These are phyloP conservation scores for Delichon dasypus DNA, from an alignment of 2,797 vertebrate species.

Conservation along the genomic window DNA sequence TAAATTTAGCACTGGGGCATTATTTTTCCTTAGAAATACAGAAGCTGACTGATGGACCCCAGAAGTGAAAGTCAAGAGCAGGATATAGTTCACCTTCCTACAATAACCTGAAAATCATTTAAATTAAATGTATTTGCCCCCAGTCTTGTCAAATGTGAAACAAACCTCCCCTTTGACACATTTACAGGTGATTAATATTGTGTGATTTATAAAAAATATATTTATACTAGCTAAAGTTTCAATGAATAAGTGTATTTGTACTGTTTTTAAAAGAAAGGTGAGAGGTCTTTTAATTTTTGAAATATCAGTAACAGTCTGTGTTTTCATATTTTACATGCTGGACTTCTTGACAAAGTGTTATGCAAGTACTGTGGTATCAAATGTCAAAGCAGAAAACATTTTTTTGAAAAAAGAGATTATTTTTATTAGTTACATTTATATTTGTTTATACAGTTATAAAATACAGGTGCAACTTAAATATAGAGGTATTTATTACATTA, in stretches of 20 bases:
- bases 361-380: background rate
- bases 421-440: background rate
- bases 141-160: background rate
- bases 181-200: background rate
- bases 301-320: background rate
- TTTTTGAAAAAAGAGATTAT: background rate
- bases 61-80: background rate
- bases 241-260: background rate
- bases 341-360: background rate
- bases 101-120: background rate
- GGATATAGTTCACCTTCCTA: background rate
- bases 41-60: background rate
- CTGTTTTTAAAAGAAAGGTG: background rate
- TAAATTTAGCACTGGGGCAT: background rate
- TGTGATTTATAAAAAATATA: background rate
- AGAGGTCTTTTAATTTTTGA: background rate
- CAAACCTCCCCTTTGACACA: background rate
- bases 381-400: background rate
- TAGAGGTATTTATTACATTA: background rate
- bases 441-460: background rate
- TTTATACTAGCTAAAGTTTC: background rate
- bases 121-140: background rate
- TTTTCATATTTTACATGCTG: background rate
- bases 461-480: background rate
- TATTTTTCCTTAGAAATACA: background rate